Evolutionary conservation across 2,797 vertebrate species (phyloP), one percentile per base, ranked within the genome.

Genomic region (Xiphophorus birchmanni): DNA sequence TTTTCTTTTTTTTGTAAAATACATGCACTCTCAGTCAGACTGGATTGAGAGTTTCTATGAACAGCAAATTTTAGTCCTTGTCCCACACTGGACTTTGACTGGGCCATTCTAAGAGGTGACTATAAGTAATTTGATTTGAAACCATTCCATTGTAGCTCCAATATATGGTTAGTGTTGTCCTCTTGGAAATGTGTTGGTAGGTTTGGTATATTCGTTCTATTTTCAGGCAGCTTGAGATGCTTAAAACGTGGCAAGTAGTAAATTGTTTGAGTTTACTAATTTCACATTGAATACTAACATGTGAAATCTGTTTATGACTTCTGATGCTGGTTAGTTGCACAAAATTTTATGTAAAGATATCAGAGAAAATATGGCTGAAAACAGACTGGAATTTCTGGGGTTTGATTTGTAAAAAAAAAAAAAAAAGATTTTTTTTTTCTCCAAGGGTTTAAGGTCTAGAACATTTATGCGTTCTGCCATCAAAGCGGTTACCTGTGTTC

Each of bases 401-500:
- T 26, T 44, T 42, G 21, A 44, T 44, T 26, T 44, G 40, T 44
- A 44, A 44, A 44, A 37, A 67, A 35, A 23, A 13, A 23, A 4
- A 11, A 37, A n/a, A 5, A 3, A 56, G 5, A 7, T 7, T 47
- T 26, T 13, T 44, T 42, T 71, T 15, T 47, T 45, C 7, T 8
- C 3, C 42, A 73, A 47, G 47, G 3, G 26, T 45, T 72, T 72
- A 72, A 29, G 44, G 69, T 15, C 7, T 72, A 72, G 7, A 44
- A 26, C 37, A 40, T 26, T 40, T 5, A 67, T 13, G 47, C 12
- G 18, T 2, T 21, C 12, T 58, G 37, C 45, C 32, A 72, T 63
- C 35, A 74, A 32, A 48, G 78, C n/a, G 37, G 4, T 26, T 15
- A 96, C 95, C 95, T 90, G 95, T 76, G 89, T 92, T 94, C 84